Evolutionary conservation across 2,113 vertebrate genomes (phyloP).

Genomic region (Calidris pygmaea): DNA sequence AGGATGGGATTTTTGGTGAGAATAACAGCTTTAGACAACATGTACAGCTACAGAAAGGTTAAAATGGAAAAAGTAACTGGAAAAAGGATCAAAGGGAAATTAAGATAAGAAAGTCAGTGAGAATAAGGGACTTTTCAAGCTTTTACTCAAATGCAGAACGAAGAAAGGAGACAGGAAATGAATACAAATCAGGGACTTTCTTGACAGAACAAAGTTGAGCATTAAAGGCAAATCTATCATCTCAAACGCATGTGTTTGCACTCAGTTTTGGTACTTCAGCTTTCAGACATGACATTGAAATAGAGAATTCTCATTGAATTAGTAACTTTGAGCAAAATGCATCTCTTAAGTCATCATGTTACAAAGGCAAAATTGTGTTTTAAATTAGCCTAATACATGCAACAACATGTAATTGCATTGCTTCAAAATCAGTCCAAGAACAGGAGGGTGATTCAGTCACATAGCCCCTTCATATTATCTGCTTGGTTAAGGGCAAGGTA

Average conservation of each 20-base stretch:
- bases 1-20: not conserved
- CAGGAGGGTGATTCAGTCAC: not conserved
- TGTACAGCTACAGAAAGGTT: constrained; percentile 8
- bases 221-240: constrained; percentile 21
- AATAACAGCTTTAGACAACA: constrained; percentile 43
- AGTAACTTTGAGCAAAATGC: not conserved
- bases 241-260: not conserved
- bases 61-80: not conserved
- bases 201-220: constrained; percentile 35
- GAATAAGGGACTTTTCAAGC: constrained; percentile 33
- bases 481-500: not conserved
- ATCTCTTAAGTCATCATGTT: not conserved
- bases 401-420: not conserved
- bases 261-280: not conserved
- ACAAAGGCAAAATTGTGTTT: not conserved
- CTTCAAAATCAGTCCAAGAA: not conserved
- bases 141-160: constrained; percentile 5
- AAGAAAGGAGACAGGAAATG: constrained; percentile 26
- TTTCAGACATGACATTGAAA: constrained; percentile 35
- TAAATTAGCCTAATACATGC: not conserved
- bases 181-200: constrained; percentile 46
- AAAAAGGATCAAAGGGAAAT: constrained; percentile 51
- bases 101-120: constrained; percentile 37
- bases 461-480: not conserved
- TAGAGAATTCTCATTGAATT: not conserved